Percentiles rank a stretch among this genome's conserved stretches.
These are phyloP conservation scores for Megalops cyprinoides DNA, from an alignment of 2,797 vertebrate species.

Conservation along the genomic window DNA sequence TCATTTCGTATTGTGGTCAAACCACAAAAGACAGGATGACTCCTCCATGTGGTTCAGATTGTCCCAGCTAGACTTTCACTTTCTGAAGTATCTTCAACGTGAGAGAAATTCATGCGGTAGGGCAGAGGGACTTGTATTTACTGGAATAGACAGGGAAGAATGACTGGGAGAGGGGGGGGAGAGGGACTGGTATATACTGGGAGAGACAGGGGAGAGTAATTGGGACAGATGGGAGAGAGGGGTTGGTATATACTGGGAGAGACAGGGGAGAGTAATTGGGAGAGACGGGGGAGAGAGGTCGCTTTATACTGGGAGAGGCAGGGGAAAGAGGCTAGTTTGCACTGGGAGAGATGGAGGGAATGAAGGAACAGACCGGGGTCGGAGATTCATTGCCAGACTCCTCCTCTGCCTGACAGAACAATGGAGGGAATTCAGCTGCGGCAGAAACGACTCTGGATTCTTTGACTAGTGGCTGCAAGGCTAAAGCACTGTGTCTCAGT, in stretches of 20 bases:
- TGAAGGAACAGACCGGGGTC: background rate
- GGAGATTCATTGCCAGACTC: constrained; percentile 1
- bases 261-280: background rate
- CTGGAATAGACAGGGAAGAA: background rate
- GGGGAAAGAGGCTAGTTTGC: too few species aligned
- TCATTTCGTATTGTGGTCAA: background rate
- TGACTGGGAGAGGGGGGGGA: background rate
- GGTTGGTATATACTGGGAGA: background rate
- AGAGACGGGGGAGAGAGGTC: background rate
- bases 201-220: too few species aligned
- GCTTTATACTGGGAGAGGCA: background rate
- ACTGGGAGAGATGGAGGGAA: background rate
- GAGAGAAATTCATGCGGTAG: too few species aligned
- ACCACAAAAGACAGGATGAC: too few species aligned
- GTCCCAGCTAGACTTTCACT: background rate
- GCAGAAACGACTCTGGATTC: constrained; percentile 3
- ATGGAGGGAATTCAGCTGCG: constrained; percentile 5
- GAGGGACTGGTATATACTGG: background rate
- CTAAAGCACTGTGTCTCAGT: background rate
- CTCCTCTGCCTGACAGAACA: background rate
- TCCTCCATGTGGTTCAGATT: too few species aligned
- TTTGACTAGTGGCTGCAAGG: background rate
- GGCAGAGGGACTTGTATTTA: too few species aligned
- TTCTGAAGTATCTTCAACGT: too few species aligned
- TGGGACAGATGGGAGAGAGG: too few species aligned